Conservation (phyloP, 2,888 invertebrate genomes). For the Trypoxylon attenuatum region DNA sequence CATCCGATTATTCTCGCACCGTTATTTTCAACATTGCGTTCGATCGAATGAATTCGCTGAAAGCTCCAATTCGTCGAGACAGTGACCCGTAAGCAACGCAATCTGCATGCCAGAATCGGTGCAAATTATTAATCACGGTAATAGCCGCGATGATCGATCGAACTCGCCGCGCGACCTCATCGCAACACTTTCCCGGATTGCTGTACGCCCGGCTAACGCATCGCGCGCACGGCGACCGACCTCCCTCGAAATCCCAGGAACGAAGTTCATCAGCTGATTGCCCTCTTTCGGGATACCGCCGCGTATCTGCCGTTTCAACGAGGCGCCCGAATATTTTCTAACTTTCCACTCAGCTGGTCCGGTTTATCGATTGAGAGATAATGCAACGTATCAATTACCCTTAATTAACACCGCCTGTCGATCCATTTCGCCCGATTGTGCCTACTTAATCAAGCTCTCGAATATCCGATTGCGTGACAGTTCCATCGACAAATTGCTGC, state of each 20-base stretch:
- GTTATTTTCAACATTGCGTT: too few relatives aligned
- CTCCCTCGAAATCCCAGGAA: too few relatives aligned
- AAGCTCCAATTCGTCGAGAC: background rate
- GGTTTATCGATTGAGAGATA: too few relatives aligned
- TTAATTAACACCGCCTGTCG: conserved; percentile 14
- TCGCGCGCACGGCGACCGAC: too few relatives aligned
- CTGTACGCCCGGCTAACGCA: too few relatives aligned
- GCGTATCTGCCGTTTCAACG: too few relatives aligned
- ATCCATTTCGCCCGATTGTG: conserved; percentile 31
- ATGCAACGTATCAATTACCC: conserved; percentile 8
- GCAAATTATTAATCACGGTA: background rate
- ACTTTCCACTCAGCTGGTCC: too few relatives aligned
- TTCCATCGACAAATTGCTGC: conserved; percentile 31
- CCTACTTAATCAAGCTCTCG: conserved; percentile 35
- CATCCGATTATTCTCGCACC: too few relatives aligned
- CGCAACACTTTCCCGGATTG: too few relatives aligned
- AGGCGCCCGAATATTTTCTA: background rate
- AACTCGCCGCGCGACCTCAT: background rate
- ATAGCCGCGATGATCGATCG: background rate
- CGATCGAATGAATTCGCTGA: too few relatives aligned
- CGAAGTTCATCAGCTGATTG: conserved; percentile 18
- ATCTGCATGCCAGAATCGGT: background rate
- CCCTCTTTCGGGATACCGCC: background rate
- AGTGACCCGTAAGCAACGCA: background rate
- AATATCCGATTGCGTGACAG: conserved; percentile 28